Conservation (phyloP, 2,888 invertebrate species). For the Zonitis immaculata region DNA sequence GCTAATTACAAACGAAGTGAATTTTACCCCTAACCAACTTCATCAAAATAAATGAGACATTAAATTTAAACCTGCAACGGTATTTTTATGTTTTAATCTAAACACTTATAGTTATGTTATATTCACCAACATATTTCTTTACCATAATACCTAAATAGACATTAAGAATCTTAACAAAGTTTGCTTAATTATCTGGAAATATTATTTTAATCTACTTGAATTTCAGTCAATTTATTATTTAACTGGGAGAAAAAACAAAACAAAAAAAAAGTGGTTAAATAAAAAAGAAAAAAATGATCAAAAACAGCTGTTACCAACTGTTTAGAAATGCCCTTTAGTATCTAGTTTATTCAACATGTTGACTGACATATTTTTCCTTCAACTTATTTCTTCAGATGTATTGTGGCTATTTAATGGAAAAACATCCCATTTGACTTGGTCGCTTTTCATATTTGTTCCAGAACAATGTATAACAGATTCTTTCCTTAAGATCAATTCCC, state of each 20-base stretch:
- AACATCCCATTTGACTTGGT: conserved; percentile 10
- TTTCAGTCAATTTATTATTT: too few relatives aligned
- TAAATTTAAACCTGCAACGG: conserved; percentile 14
- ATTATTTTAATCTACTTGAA: background rate
- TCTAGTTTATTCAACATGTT: conserved; percentile 18
- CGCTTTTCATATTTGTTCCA: conserved; percentile 5
- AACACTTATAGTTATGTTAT: background rate
- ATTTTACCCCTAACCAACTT: conserved; percentile 2
- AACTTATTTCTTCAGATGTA: conserved; percentile 24
- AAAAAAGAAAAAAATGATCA: background rate
- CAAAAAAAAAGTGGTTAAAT: background rate
- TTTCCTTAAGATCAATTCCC: background rate
- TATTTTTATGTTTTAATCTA: conserved; percentile 15
- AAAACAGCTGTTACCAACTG: conserved; percentile 3
- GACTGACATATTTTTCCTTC: conserved; percentile 28
- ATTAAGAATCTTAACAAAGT: background rate
- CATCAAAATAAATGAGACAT: conserved; percentile 14
- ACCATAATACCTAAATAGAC: background rate
- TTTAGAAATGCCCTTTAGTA: conserved; percentile 15
- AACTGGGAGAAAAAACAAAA: too few relatives aligned
- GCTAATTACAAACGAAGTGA: conserved; percentile 1
- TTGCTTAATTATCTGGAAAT: background rate
- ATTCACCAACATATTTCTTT: background rate
- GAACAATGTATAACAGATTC: conserved; percentile 2
- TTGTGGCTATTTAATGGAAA: conserved; percentile 25